These are phyloP conservation scores for Neodiprion lecontei DNA, from an alignment of 1,140 invertebrate species.

Conservation along the genomic window DNA sequence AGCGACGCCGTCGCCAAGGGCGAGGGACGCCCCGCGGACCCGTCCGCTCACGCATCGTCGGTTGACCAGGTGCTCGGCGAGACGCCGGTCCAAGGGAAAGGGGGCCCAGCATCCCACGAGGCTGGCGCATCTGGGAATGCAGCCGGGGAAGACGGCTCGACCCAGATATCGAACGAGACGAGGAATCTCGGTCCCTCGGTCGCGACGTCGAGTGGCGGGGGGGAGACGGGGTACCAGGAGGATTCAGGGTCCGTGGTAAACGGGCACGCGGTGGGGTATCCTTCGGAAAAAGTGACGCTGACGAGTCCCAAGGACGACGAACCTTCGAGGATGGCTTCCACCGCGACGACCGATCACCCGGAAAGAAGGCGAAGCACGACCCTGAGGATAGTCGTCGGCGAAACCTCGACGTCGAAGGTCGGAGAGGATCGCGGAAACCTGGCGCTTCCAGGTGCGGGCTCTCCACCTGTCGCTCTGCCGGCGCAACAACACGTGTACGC, in stretches of 20 bases:
- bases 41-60: conserved; percentile 33
- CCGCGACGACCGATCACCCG: neutral
- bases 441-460: neutral
- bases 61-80: conserved; percentile 23
- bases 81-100: conserved; percentile 23
- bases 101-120: conserved; percentile 30
- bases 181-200: neutral
- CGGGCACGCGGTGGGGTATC: neutral
- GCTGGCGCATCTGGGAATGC: conserved; percentile 28
- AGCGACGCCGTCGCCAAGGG: conserved; percentile 15
- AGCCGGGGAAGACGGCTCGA: conserved; percentile 9
- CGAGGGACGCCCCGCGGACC: conserved; percentile 30
- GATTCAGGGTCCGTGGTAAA: neutral
- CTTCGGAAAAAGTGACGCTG: neutral
- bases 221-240: neutral
- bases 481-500: conserved; percentile 55
- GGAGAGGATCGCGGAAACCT: neutral
- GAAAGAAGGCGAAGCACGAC: conserved; percentile 20
- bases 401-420: conserved; percentile 8
- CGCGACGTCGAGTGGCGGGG: neutral
- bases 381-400: conserved; percentile 27
- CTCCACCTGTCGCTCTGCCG: conserved; percentile 35
- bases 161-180: neutral
- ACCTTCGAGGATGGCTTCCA: neutral
- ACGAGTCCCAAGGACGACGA: conserved; percentile 23